Evolutionary conservation across 1,140 invertebrate genomes (phyloP).

Genomic region (Cyclina sinensis): DNA sequence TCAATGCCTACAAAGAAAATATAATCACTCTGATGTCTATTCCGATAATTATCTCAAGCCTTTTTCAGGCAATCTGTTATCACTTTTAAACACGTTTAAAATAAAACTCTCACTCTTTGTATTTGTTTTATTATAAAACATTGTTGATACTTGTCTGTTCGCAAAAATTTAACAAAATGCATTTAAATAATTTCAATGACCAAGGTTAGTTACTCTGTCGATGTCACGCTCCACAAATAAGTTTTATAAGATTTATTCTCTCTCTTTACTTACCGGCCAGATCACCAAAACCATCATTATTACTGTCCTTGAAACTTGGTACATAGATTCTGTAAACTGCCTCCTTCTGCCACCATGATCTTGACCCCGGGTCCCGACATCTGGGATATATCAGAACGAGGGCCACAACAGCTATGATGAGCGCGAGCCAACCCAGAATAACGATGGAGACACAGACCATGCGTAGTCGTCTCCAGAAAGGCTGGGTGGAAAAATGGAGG

Average conservation of each 20-base stretch:
- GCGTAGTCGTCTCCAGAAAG: conserved; percentile 66
- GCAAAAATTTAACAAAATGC: no score
- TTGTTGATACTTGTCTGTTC: no score
- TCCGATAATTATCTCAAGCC: no score
- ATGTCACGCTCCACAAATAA: no score
- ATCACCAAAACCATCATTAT: conserved; percentile 93
- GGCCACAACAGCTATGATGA: conserved; percentile 78
- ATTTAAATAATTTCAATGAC: no score
- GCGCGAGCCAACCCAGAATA: conserved; percentile 75
- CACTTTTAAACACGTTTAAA: no score
- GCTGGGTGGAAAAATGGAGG: conserved; percentile 60
- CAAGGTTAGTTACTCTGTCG: no score
- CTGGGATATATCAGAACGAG: conserved; percentile 76
- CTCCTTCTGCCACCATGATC: conserved; percentile 91
- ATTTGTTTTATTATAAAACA: no score
- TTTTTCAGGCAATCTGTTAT: no score
- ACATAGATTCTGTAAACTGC: conserved; percentile 93
- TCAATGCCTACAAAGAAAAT: conserved; percentile 70
- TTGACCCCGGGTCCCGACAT: conserved; percentile 69
- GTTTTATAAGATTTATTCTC: no score
- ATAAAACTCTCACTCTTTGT: no score
- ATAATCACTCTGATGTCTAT: no score
- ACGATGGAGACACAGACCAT: conserved; percentile 75
- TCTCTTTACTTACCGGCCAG: conserved; percentile 90
- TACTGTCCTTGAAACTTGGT: conserved; percentile 92